A percentile compares a stretch with the other conserved stretches of the same genome.
These are phyloP conservation scores for Chloroceryle amazona DNA, from an alignment of 2,797 vertebrate genomes.

Conservation along the genomic window DNA sequence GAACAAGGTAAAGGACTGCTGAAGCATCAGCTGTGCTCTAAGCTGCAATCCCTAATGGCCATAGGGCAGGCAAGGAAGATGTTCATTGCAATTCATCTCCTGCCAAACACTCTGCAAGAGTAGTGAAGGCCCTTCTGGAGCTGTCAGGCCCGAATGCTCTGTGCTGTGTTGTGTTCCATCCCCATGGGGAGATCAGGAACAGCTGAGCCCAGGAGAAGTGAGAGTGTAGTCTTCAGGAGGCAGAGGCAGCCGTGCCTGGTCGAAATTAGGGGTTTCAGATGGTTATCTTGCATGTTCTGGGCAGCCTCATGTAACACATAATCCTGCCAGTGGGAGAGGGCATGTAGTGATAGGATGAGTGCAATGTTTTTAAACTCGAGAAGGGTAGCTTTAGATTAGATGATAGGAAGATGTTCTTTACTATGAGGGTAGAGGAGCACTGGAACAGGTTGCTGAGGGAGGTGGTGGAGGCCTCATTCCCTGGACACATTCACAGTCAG, in stretches of 20 bases:
- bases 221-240: background rate
- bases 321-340: background rate
- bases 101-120: accelerated
- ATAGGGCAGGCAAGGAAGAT: background rate
- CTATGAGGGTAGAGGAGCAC: too few species aligned
- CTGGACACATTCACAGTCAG: too few species aligned
- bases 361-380: too few species aligned
- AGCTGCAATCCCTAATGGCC: background rate
- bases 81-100: background rate
- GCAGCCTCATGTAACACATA: background rate
- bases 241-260: background rate
- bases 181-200: background rate
- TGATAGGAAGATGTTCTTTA: too few species aligned
- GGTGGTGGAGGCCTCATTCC: too few species aligned
- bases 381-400: too few species aligned
- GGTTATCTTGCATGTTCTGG: background rate
- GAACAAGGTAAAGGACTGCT: constrained; percentile 91
- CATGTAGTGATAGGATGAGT: too few species aligned
- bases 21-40: background rate
- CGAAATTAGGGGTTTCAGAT: accelerated
- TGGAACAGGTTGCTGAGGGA: too few species aligned
- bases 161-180: background rate
- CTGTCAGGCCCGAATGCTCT: background rate
- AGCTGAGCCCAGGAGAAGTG: background rate
- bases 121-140: background rate